A percentile compares a stretch with the other conserved stretches of the same genome.
Evolutionary conservation across 2,888 invertebrate genomes (phyloP).

Genomic region (Bimastos eiseni): DNA sequence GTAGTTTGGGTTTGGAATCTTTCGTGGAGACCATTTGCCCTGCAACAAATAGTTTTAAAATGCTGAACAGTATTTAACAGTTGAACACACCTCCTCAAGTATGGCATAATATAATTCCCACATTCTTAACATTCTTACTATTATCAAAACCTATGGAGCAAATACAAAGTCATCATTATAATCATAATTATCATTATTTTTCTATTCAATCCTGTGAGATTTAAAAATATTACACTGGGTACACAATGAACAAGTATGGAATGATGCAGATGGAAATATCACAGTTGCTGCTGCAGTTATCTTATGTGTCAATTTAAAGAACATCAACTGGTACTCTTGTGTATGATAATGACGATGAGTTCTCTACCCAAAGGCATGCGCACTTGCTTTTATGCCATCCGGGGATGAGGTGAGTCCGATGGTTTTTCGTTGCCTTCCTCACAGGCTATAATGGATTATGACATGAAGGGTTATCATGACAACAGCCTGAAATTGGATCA

Average conservation of each 20-base stretch:
- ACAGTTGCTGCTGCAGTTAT: background rate
- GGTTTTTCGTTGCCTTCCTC: no score
- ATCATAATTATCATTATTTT: background rate
- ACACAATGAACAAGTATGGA: no score
- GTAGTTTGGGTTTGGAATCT: constrained; percentile 87
- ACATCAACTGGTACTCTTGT: background rate
- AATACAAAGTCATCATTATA: background rate
- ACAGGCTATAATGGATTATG: no score
- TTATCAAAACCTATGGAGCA: background rate
- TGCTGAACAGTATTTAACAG: background rate
- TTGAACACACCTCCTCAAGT: background rate
- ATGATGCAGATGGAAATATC: no score
- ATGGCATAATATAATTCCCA: background rate
- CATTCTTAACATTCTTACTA: background rate
- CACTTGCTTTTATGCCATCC: no score
- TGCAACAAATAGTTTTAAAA: constrained; percentile 46
- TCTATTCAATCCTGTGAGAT: no score
- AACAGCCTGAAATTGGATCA: background rate
- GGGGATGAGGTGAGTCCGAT: no score
- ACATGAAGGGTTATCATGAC: no score
- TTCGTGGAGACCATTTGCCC: constrained; percentile 68
- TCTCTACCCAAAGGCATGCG: no score
- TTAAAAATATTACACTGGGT: no score
- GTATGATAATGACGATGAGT: background rate
- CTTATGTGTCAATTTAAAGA: background rate